phyloP scores from a whole-genome alignment of 2,113 vertebrate genomes.

The Malurus elegans region DNA sequence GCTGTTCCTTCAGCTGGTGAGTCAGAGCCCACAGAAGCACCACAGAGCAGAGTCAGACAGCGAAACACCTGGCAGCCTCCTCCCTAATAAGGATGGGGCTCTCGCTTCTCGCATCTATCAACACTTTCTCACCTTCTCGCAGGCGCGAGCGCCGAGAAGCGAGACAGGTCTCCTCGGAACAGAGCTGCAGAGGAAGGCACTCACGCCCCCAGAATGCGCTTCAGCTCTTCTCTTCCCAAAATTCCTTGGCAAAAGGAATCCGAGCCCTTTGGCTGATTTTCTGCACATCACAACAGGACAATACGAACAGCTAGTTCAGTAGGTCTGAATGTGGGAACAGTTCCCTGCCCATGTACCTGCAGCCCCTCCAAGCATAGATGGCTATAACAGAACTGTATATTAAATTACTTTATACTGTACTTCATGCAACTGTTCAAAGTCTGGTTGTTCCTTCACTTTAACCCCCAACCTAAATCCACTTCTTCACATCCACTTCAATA shows the following conservation, averaged over 20 bases:
- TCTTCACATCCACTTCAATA: not conserved
- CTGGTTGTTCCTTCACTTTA: not conserved
- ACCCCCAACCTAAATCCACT: not conserved
- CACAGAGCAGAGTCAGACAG: not conserved
- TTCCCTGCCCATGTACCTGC: not conserved
- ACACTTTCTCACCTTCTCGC: not conserved
- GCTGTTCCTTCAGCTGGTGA: not conserved
- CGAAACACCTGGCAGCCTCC: not conserved
- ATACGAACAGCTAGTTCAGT: not conserved
- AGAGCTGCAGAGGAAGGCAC: accelerated
- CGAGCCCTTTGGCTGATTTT: not conserved
- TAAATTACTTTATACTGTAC: not conserved
- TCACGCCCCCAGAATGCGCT: accelerated
- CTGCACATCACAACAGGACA: accelerated
- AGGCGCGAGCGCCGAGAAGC: accelerated
- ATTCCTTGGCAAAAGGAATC: not conserved
- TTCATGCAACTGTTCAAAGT: not conserved
- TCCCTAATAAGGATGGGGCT: not conserved
- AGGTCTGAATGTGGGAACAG: not conserved
- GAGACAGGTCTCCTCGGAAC: not conserved
- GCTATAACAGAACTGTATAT: not conserved
- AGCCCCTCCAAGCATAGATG: not conserved
- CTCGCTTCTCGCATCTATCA: not conserved
- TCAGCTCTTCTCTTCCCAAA: not conserved
- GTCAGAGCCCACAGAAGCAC: not conserved